Conservation (phyloP, 1,140 invertebrate species). For the Euwallacea similis region DNA sequence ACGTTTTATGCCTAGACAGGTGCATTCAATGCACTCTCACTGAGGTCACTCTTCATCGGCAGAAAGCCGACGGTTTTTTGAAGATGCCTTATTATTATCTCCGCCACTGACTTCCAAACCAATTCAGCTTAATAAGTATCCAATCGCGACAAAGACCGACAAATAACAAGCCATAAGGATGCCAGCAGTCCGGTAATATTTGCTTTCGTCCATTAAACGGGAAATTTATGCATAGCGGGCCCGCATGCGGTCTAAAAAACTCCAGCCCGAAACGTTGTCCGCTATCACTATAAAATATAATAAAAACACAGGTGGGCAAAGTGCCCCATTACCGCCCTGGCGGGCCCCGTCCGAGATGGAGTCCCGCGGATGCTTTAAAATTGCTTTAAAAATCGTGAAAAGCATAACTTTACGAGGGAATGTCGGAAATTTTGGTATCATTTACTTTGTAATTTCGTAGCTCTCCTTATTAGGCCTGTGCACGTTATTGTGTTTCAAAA, state of each 20-base stretch:
- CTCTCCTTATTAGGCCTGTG: no score
- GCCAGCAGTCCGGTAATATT: constrained; percentile 23
- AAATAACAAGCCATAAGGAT: constrained; percentile 30
- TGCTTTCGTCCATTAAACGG: constrained; percentile 26
- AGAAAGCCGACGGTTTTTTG: no score
- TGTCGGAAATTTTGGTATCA: no score
- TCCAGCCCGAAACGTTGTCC: constrained; percentile 7
- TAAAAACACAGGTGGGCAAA: constrained; percentile 32
- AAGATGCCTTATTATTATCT: no score
- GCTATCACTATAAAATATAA: constrained; percentile 33
- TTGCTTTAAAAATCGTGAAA: no score
- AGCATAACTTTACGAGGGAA: no score
- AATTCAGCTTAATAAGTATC: constrained; percentile 6
- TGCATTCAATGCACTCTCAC: no score
- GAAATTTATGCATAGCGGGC: constrained; percentile 28
- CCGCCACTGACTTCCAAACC: no score
- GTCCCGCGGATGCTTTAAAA: background rate
- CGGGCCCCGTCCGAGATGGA: background rate
- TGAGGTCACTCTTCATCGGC: no score
- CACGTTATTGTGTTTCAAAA: no score
- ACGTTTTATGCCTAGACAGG: no score
- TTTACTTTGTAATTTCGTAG: no score
- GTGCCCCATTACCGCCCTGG: constrained; percentile 8
- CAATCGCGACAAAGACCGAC: constrained; percentile 20
- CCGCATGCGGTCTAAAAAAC: constrained; percentile 29